Base-by-base conservation (phyloP, 64 coral and sea anemone genomes). In the Stylophora pistillata region DNA sequence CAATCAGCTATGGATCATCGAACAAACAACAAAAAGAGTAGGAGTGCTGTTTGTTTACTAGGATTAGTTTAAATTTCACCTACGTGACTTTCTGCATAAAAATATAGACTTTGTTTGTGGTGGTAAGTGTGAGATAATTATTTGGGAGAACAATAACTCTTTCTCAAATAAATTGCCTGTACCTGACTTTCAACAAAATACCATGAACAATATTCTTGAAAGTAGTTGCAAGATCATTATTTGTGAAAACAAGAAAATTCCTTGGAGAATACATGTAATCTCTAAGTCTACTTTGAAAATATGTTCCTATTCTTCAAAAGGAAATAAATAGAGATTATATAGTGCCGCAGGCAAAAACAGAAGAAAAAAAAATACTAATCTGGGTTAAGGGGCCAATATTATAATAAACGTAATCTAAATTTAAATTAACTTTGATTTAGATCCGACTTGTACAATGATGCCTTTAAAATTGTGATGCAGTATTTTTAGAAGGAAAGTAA, bases 151-250 rank as follows among this genome's bases (percentile, higher is more conserved):
- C 37, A 47, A 47, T 47, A 47, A 81, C 37, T 47, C 7, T 3
- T 7, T 47, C 37, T 4, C 7, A 7, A 47, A 47, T 30, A 59
- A 59, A 84, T 70, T 70, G 33, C 61, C 27, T 20, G 32, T 84
- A 69, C 62, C 32, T 84, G 62, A 69, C 80, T 84, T 84, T 53
- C 10, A 25, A 1, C 32, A 66, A 9, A 60, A 54, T 30, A 82
- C 32, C 0, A 26, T 17, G 47, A 20, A 47, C 37, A 30, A 47
- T 82, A 58, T 82, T 82, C 65, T 30, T 82, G 58, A 21, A 68
- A 76, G 13, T 32, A 66, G 29, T 21, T 78, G 54, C 21, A 15
- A 23, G 26, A n/a, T 57, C 58, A 59, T 61, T 61, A 34, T 21
- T 47, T 20, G 17, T 9, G 15, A 18, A 4, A 9, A 79, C 55